Conservation (phyloP, 2,888 invertebrate genomes). For the Platycheirus albimanus region DNA sequence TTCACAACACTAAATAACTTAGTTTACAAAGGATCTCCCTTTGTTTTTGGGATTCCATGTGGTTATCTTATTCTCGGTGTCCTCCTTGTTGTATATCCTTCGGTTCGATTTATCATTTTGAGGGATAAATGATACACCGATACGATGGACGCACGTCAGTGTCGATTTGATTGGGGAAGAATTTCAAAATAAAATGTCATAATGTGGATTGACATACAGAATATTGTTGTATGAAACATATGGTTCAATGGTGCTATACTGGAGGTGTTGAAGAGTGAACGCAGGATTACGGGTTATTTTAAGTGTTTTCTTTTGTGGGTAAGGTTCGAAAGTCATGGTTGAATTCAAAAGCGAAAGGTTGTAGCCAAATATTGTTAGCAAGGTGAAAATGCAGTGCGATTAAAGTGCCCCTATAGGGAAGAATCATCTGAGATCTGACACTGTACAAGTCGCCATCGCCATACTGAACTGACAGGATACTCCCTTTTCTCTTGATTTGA, state of each 20-base stretch:
- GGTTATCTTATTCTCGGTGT: slow-evolving; percentile 20
- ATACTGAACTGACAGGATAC: too few relatives aligned
- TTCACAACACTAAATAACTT: slow-evolving; percentile 62
- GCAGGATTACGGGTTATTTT: too few relatives aligned
- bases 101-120: slow-evolving; percentile 61
- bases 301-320: too few relatives aligned
- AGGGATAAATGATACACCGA: slow-evolving; percentile 51
- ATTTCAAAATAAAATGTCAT: slow-evolving; percentile 51
- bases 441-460: too few relatives aligned
- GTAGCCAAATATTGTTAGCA: too few relatives aligned
- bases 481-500: too few relatives aligned
- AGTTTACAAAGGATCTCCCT: slow-evolving; percentile 32
- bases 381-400: too few relatives aligned
- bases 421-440: too few relatives aligned
- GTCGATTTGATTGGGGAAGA: slow-evolving; percentile 42
- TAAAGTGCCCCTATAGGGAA: too few relatives aligned
- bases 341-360: too few relatives aligned
- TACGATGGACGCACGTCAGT: slow-evolving; percentile 9
- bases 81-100: slow-evolving; percentile 34
- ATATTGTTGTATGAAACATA: slow-evolving; percentile 29
- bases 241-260: not conserved
- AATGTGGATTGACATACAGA: slow-evolving; percentile 44
- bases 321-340: too few relatives aligned
- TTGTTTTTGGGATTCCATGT: slow-evolving; percentile 39
- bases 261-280: not conserved